Percentiles rank a stretch among this genome's conserved stretches.
phyloP scores from a whole-genome alignment of 2,888 invertebrate species.

The Hemicrepidius hirtus region DNA sequence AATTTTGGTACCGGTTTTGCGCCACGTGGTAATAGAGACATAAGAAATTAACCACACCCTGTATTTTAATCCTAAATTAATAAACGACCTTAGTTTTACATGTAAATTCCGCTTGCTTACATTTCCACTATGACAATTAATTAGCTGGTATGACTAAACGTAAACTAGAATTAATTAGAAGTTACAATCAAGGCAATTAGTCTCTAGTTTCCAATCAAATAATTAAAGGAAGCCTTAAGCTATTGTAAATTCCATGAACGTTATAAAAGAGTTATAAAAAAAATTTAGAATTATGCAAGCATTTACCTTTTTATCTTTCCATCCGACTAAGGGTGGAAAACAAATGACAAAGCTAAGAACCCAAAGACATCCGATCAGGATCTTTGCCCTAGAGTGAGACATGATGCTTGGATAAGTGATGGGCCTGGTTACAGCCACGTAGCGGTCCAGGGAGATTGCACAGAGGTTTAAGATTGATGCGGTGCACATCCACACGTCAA shows the following conservation, averaged over 20 bases:
- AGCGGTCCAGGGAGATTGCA: conserved; percentile 95
- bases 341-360: conserved; percentile 96
- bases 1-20: too few species aligned
- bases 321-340: conserved; percentile 95
- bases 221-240: too few species aligned
- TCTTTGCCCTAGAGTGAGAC: conserved; percentile 89
- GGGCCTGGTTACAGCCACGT: conserved; percentile 97
- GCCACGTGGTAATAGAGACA: too few species aligned
- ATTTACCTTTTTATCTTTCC: conserved; percentile 86
- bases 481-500: conserved; percentile 99
- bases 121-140: background rate
- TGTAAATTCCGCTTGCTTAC: background rate
- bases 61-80: background rate
- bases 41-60: background rate
- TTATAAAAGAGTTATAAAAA: too few species aligned
- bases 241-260: too few species aligned
- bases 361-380: conserved; percentile 95
- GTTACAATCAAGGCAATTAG: conserved; percentile 1
- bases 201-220: background rate
- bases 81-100: background rate
- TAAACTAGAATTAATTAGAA: background rate
- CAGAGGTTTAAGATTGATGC: conserved; percentile 97
- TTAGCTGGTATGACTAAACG: conserved; percentile 2
- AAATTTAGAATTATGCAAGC: too few species aligned
- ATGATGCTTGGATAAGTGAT: conserved; percentile 96